Base-by-base conservation (phyloP, 1,140 invertebrate species). In the Gonioctena quinquepunctata region DNA sequence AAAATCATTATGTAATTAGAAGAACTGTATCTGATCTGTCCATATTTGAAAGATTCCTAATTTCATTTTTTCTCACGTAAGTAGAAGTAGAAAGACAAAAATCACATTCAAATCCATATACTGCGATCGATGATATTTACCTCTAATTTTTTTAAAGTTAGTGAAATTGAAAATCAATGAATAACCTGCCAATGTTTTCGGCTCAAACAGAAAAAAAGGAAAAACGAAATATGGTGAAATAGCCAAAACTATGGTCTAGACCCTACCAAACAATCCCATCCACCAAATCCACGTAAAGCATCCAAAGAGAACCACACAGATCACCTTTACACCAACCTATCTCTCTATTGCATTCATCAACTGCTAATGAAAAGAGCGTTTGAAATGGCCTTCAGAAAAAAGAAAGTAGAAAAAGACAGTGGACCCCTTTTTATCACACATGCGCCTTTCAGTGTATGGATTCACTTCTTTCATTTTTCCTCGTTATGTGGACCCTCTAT, bases 391-490 rank as follows among this genome's bases (percentile, higher is more conserved):
- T 49, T 63, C 22, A 8, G 19, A 73, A 69, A 66, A 62, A 66
- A 56, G 48, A 48, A 67, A 69, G 60, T 62, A 57, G 70, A 70
- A 74, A 71, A 74, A 74, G 42, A 48, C 13, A 28, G 27, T 59
- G 54, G 52, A 57, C 23, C 72, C 23, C 66, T 63, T 71, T 77
- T 77, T 68, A 50, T 68, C 65, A 75, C 70, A 77, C 75, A 77
- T 77, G 76, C 76, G 76, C 76, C 33, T 63, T 63, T 28, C 11
- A 63, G 0, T 62, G 66, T 75, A 74, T 72, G 73, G 73, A 61
- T 72, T 71, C 71, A 65, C 49, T 72, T 77, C 67, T 77, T 77
- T 75, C 56, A 73, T 77, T 77, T 77, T 77, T 73, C 68, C 54
- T 62, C 42, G 62, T 76, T 72, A 69, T 70, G 73, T 73, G 72